Evolutionary conservation across 2,113 vertebrate genomes (phyloP).

Genomic region (Shinisaurus crocodilurus): DNA sequence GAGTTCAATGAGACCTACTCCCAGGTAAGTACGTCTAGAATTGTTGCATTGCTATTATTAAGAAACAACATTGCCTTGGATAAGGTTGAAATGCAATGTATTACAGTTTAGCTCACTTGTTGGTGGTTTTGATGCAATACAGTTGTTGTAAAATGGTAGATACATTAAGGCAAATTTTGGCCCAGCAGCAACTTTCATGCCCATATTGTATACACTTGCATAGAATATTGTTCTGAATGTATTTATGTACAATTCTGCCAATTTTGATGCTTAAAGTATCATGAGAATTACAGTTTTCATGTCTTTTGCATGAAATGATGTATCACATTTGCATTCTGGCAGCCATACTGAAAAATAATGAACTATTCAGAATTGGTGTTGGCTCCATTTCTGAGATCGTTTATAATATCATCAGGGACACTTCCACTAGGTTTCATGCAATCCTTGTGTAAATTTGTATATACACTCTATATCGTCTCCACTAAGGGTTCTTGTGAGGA

Average conservation of each 20-base stretch:
- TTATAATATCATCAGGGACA: neutral
- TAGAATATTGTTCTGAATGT: too few species aligned
- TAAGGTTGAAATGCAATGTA: neutral
- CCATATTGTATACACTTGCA: neutral
- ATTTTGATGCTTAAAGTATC: neutral
- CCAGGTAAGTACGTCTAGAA: neutral
- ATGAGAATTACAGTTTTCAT: neutral
- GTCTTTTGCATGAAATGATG: neutral
- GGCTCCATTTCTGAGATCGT: neutral
- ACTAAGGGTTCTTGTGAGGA: neutral
- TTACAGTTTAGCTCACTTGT: neutral
- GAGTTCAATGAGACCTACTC: neutral
- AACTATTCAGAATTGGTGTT: neutral
- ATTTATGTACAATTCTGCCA: neutral
- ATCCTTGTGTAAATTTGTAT: neutral
- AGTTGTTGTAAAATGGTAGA: neutral
- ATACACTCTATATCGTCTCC: neutral
- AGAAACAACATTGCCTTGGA: neutral
- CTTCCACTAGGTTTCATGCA: neutral
- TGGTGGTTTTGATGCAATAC: neutral
- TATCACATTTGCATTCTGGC: neutral
- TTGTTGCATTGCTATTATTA: neutral
- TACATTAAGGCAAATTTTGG: neutral
- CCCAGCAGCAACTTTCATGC: neutral
- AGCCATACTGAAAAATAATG: neutral